Evolutionary conservation across 2,888 invertebrate species (phyloP).

Genomic region (Drosophila infuscata): DNA sequence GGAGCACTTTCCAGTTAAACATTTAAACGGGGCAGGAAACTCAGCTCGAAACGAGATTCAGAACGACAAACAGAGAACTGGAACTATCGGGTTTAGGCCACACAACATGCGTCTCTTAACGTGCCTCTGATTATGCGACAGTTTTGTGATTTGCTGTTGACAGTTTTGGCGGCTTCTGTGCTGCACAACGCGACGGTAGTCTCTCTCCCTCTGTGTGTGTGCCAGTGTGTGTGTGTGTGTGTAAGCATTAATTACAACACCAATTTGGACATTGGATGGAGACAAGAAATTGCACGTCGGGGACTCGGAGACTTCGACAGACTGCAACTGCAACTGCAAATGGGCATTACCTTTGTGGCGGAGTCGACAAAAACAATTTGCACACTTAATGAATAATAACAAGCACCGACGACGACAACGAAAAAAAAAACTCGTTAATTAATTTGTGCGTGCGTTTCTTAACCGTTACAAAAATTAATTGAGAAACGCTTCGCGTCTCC

Average conservation of each 20-base stretch:
- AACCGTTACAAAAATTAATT: conserved; percentile 50
- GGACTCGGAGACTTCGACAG: conserved; percentile 37
- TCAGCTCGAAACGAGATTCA: conserved; percentile 32
- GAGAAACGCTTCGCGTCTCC: conserved; percentile 35
- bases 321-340: conserved; percentile 39
- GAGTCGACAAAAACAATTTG: conserved; percentile 59
- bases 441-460: conserved; percentile 31
- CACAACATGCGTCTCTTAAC: conserved; percentile 24
- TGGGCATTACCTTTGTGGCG: conserved; percentile 70
- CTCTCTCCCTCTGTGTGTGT: neutral
- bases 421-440: conserved; percentile 22
- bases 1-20: conserved; percentile 29
- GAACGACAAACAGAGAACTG: conserved; percentile 22
- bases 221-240: neutral
- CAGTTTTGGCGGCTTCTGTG: conserved; percentile 51
- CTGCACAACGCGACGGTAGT: conserved; percentile 1
- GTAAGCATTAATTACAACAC: conserved; percentile 69
- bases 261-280: conserved; percentile 26
- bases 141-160: conserved; percentile 36
- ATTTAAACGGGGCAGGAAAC: conserved; percentile 26
- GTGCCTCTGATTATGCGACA: conserved; percentile 32
- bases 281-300: conserved; percentile 67
- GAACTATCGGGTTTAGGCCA: conserved; percentile 12
- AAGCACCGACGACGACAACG: conserved; percentile 12
- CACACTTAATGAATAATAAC: conserved; percentile 63